These are phyloP conservation scores for Trogon surrucura DNA, from an alignment of 2,113 vertebrate species.

Conservation along the genomic window DNA sequence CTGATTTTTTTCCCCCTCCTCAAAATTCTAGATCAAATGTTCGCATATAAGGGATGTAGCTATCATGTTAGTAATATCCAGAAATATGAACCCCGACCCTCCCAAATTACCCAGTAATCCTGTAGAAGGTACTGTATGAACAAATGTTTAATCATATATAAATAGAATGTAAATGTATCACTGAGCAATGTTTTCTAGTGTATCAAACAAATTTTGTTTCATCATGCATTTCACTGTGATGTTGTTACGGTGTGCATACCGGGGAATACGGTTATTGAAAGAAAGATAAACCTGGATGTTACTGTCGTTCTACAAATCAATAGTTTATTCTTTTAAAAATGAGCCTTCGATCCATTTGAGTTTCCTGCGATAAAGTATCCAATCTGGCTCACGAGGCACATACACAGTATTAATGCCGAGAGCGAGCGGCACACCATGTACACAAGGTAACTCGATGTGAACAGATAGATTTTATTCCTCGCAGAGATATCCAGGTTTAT, in stretches of 20 bases:
- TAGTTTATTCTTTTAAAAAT: slow-evolving; percentile 63
- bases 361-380: slow-evolving; percentile 10
- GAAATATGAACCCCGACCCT: slow-evolving; percentile 65
- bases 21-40: slow-evolving; percentile 87
- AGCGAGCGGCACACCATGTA: slow-evolving; percentile 54
- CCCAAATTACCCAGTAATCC: slow-evolving; percentile 72
- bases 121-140: slow-evolving; percentile 86
- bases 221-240: slow-evolving; percentile 86
- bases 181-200: slow-evolving; percentile 78
- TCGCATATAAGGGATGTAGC: slow-evolving; percentile 88
- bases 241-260: slow-evolving; percentile 86
- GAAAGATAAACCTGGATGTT: slow-evolving; percentile 89
- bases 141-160: slow-evolving; percentile 85
- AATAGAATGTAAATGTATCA: slow-evolving; percentile 85
- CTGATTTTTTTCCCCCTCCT: slow-evolving; percentile 79
- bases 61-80: slow-evolving; percentile 84
- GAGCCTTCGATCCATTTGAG: slow-evolving; percentile 46
- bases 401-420: slow-evolving; percentile 50
- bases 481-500: slow-evolving; percentile 90
- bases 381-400: slow-evolving; percentile 40
- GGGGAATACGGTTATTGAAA: slow-evolving; percentile 82
- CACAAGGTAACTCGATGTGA: slow-evolving; percentile 69
- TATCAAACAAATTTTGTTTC: slow-evolving; percentile 74
- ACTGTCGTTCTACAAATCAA: slow-evolving; percentile 49
- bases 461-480: slow-evolving; percentile 57